Evolutionary conservation across 2,888 invertebrate genomes (phyloP).

Genomic region (Yponomeuta malinellus): DNA sequence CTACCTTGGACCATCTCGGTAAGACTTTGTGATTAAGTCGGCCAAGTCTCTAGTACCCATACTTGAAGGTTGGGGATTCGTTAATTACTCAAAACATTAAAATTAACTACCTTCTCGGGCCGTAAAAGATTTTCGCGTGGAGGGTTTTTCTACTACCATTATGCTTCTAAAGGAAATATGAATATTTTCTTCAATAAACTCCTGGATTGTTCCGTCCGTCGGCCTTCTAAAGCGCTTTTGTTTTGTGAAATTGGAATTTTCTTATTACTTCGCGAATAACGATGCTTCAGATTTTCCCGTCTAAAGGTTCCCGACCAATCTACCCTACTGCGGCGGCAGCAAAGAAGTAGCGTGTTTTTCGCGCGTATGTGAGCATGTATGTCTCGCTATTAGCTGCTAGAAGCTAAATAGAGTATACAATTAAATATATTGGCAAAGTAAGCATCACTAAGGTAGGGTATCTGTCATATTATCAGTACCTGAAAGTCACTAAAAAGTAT

Average conservation of each 20-base stretch:
- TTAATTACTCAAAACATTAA: slow-evolving; percentile 68
- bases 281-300: background rate
- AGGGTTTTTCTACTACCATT: background rate
- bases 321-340: background rate
- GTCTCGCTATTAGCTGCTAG: too few relatives aligned
- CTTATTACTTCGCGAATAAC: background rate
- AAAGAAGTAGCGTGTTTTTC: too few relatives aligned
- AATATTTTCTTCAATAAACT: slow-evolving; percentile 1
- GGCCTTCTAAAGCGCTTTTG: background rate
- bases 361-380: too few relatives aligned
- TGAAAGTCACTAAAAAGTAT: too few relatives aligned
- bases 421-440: too few relatives aligned
- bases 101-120: slow-evolving; percentile 54
- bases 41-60: slow-evolving; percentile 41
- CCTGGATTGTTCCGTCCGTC: background rate
- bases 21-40: slow-evolving; percentile 45
- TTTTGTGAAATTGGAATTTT: background rate
- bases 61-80: slow-evolving; percentile 65
- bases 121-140: slow-evolving; percentile 10
- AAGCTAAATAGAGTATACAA: too few relatives aligned
- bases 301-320: background rate
- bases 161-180: slow-evolving; percentile 8
- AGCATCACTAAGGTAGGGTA: too few relatives aligned
- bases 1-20: slow-evolving; percentile 22
- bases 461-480: too few relatives aligned